A percentile compares a stretch with the other conserved stretches of the same genome.
These are phyloP conservation scores for Drosophila gaucha DNA, from an alignment of 2,888 invertebrate species.

Conservation along the genomic window DNA sequence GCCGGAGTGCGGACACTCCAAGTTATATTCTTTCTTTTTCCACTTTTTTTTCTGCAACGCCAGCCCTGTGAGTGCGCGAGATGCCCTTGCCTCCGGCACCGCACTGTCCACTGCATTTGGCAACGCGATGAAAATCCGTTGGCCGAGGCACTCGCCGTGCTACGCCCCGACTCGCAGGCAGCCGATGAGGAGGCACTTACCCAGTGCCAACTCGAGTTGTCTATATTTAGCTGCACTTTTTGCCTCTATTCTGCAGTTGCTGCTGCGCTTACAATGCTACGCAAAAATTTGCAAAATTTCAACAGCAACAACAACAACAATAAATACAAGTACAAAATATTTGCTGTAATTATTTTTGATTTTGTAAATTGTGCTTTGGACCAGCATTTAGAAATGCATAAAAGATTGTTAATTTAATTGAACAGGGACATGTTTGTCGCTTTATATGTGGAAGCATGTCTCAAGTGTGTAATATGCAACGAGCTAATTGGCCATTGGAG, in stretches of 20 bases:
- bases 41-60: slow-evolving; percentile 20
- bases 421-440: slow-evolving; percentile 32
- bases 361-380: slow-evolving; percentile 32
- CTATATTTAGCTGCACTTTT: slow-evolving; percentile 68
- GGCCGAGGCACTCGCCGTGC: slow-evolving; percentile 26
- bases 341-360: slow-evolving; percentile 67
- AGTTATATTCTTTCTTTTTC: neutral
- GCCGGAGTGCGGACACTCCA: slow-evolving; percentile 41
- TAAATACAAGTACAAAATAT: slow-evolving; percentile 30
- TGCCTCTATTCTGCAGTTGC: slow-evolving; percentile 36
- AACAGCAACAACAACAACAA: slow-evolving; percentile 14
- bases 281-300: slow-evolving; percentile 49
- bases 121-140: slow-evolving; percentile 51
- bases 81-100: slow-evolving; percentile 7
- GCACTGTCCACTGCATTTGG: slow-evolving; percentile 63
- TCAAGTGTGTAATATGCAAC: slow-evolving; percentile 25
- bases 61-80: slow-evolving; percentile 53
- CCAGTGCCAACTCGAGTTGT: slow-evolving; percentile 52
- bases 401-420: slow-evolving; percentile 59
- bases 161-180: slow-evolving; percentile 13
- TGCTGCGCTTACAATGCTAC: slow-evolving; percentile 43
- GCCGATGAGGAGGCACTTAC: slow-evolving; percentile 51
- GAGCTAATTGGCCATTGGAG: slow-evolving; percentile 47
- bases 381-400: slow-evolving; percentile 57
- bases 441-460: slow-evolving; percentile 12